Evolutionary conservation across 2,113 vertebrate genomes (phyloP).

Genomic region (Rutilus rutilus): DNA sequence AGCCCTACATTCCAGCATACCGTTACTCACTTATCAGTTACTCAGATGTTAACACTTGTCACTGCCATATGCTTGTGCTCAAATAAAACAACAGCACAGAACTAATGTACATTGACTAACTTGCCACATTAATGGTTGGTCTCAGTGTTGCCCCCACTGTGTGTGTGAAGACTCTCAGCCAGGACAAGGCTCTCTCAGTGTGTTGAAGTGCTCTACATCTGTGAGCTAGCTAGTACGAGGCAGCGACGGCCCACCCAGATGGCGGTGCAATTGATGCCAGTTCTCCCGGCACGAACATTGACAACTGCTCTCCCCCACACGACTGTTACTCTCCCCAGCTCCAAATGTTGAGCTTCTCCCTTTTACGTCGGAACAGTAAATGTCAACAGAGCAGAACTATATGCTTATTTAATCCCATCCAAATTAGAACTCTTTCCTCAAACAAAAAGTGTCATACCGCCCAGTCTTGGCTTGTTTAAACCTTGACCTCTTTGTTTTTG

Average conservation of each 20-base stretch:
- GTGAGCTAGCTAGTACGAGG: slow-evolving; percentile 55
- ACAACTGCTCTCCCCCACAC: not conserved
- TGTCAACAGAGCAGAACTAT: slow-evolving; percentile 19
- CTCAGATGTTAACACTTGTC: not conserved
- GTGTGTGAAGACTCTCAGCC: slow-evolving; percentile 41
- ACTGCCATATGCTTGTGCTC: slow-evolving; percentile 6
- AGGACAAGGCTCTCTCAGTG: slow-evolving; percentile 57
- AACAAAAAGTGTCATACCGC: not conserved
- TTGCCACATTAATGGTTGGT: slow-evolving; percentile 6
- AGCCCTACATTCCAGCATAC: not conserved
- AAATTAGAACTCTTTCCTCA: slow-evolving; percentile 3
- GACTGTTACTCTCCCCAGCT: not conserved
- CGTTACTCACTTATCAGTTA: not conserved
- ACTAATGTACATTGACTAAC: not conserved
- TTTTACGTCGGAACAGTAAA: not conserved
- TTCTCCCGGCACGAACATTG: slow-evolving; percentile 8
- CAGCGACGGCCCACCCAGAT: slow-evolving; percentile 55
- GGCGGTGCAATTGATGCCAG: slow-evolving; percentile 38
- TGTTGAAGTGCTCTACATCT: slow-evolving; percentile 46
- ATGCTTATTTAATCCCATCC: not conserved
- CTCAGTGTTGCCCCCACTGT: slow-evolving; percentile 31
- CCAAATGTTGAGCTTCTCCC: slow-evolving; percentile 24
- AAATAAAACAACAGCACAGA: not conserved
- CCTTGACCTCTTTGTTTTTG: not conserved
- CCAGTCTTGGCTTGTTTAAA: not conserved